These are phyloP conservation scores for Globodera rostochiensis DNA, from an alignment of 1,140 invertebrate species.

Conservation along the genomic window DNA sequence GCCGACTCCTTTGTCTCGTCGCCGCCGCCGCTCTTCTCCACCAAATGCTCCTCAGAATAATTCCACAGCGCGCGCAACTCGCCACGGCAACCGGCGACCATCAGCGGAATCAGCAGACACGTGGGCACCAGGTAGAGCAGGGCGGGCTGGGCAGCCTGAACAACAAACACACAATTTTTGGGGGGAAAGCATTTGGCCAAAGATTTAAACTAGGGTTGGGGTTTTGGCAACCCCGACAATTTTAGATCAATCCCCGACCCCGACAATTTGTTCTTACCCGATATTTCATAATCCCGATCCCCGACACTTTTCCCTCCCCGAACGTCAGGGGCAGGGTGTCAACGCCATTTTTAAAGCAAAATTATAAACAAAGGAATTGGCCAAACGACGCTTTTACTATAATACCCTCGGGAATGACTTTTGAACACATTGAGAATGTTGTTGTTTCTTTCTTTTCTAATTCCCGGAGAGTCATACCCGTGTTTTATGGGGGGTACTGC, in stretches of 20 bases:
- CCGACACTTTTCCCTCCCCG: no score
- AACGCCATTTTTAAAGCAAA: neutral
- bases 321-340: no score
- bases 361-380: neutral
- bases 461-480: neutral
- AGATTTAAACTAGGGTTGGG: no score
- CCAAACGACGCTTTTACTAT: neutral
- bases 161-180: slow-evolving; percentile 5
- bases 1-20: slow-evolving; percentile 15
- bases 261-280: no score
- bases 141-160: slow-evolving; percentile 78
- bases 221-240: no score
- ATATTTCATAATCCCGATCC: no score
- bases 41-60: slow-evolving; percentile 60
- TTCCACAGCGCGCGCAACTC: slow-evolving; percentile 70
- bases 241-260: no score
- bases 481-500: no score
- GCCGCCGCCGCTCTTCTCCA: slow-evolving; percentile 43
- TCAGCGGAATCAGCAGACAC: slow-evolving; percentile 84
- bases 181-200: no score
- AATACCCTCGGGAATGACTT: neutral
- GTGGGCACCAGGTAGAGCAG: slow-evolving; percentile 93
- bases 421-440: neutral
- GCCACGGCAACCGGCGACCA: slow-evolving; percentile 83
- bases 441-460: neutral